Conservation (phyloP, 1,140 invertebrate species). For the Dendrolimus punctatus region DNA sequence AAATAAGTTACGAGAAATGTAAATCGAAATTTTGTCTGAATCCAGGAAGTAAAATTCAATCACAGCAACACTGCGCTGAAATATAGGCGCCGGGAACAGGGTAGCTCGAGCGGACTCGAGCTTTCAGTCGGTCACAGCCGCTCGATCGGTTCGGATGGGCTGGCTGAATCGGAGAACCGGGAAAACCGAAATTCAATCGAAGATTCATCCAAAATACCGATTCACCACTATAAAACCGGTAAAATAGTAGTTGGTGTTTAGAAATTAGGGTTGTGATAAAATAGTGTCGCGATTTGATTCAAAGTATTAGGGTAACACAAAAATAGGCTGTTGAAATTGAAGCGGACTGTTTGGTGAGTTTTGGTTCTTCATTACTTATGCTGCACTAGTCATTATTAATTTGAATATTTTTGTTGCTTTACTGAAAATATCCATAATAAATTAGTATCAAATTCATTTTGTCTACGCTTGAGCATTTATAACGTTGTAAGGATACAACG, state of each 20-base stretch:
- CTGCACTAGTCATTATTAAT: no score
- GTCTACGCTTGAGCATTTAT: no score
- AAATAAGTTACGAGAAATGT: no score
- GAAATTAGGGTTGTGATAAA: conserved; percentile 17
- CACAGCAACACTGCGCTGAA: conserved; percentile 24
- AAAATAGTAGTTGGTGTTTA: not conserved
- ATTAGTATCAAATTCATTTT: no score
- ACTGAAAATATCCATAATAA: no score
- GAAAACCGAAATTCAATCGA: conserved; percentile 18
- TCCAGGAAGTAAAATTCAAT: conserved; percentile 13
- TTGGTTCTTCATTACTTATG: no score
- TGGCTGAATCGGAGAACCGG: conserved; percentile 3
- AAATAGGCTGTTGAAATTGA: no score
- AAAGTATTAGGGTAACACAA: conserved; percentile 3
- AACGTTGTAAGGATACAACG: no score
- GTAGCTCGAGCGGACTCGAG: conserved; percentile 18
- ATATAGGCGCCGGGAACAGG: conserved; percentile 29
- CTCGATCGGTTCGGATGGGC: conserved; percentile 12
- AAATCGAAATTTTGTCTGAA: no score
- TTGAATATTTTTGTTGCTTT: no score
- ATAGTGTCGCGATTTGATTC: not conserved
- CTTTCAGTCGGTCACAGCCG: conserved; percentile 33
- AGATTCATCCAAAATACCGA: conserved; percentile 3
- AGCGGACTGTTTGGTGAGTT: no score
- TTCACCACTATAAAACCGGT: conserved; percentile 12